phyloP scores from a whole-genome alignment of 2,797 vertebrate genomes.

The Anguilla pacifica region DNA sequence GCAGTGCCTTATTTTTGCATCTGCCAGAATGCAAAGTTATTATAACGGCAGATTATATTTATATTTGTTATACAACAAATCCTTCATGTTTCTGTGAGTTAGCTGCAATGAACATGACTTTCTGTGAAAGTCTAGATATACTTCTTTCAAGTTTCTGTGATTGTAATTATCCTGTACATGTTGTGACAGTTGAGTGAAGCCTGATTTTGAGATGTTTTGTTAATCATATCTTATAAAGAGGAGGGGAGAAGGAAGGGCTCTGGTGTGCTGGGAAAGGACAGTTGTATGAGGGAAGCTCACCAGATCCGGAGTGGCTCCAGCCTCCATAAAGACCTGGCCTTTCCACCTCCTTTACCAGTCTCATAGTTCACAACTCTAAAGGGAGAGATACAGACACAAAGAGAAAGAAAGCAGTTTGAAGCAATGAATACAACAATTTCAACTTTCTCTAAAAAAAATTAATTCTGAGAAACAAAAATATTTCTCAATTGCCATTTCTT shows the following conservation, averaged over 20 bases:
- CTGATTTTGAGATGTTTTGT: too few relatives aligned
- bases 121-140: too few relatives aligned
- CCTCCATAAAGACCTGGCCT: slow-evolving; percentile 95
- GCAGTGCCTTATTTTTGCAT: not conserved
- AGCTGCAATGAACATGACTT: too few relatives aligned
- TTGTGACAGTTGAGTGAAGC: too few relatives aligned
- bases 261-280: not conserved
- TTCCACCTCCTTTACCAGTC: slow-evolving; percentile 88
- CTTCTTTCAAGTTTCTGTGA: too few relatives aligned
- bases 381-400: slow-evolving; percentile 55
- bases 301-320: slow-evolving; percentile 97
- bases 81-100: too few relatives aligned
- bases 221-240: not conserved
- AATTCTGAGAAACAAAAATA: not conserved
- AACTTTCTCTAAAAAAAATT: not conserved
- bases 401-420: not conserved
- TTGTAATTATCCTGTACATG: too few relatives aligned
- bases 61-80: too few relatives aligned
- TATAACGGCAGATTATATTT: too few relatives aligned
- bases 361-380: slow-evolving; percentile 92
- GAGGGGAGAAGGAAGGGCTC: not conserved
- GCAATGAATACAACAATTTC: not conserved
- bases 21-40: not conserved
- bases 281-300: slow-evolving; percentile 62
- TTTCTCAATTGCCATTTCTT: not conserved